Conservation (phyloP, 64 coral and sea anemone species). For the Trachythela sp. region DNA sequence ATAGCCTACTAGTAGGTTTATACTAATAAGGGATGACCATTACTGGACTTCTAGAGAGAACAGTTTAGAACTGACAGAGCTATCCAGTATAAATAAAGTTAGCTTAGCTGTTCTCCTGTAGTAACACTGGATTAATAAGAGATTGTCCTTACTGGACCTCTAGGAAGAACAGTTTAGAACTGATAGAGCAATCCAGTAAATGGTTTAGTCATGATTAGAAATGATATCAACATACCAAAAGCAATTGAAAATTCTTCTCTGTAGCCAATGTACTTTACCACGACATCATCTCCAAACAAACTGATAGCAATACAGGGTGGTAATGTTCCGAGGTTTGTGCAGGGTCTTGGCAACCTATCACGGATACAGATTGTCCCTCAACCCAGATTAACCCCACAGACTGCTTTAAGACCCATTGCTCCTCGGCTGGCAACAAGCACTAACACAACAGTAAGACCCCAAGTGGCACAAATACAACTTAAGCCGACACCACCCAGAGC, state of each 20-base stretch:
- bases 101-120: too few relatives aligned
- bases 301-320: not conserved
- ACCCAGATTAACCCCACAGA: not conserved
- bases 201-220: too few relatives aligned
- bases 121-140: too few relatives aligned
- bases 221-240: too few relatives aligned
- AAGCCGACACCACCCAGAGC: not conserved
- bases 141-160: too few relatives aligned
- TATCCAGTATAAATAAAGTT: too few relatives aligned
- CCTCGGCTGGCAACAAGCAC: not conserved
- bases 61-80: too few relatives aligned
- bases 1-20: too few relatives aligned
- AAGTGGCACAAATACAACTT: not conserved
- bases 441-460: not conserved
- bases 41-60: too few relatives aligned
- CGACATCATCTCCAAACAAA: not conserved
- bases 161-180: too few relatives aligned
- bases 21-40: too few relatives aligned
- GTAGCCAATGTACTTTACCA: not conserved
- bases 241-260: not conserved
- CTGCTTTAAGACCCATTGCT: not conserved
- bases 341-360: not conserved
- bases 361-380: not conserved
- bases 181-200: too few relatives aligned
- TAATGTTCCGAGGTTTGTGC: not conserved